Evolutionary conservation across 2,888 invertebrate species (phyloP), one percentile per base, ranked within the genome.

Genomic region (Dynastes tityus): DNA sequence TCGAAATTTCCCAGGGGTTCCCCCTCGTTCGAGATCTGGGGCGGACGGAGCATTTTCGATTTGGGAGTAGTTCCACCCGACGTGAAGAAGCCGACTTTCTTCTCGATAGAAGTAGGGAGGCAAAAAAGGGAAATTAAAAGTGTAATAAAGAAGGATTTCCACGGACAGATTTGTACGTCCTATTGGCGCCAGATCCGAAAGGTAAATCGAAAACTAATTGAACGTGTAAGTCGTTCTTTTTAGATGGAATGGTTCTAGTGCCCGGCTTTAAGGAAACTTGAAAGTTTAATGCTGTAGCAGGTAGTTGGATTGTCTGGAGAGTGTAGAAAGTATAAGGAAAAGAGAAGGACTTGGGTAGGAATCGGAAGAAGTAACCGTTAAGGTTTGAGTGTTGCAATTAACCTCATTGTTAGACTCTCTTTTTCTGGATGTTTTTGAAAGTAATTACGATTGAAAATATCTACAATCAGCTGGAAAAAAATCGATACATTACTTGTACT

Each of bases 1-100:
- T 79, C 78, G 78, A 82, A 82, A 83, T 83, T 83, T 83, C 83
- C 83, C 82, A 80, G 82, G 51, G 29, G 68, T 51, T 29, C 13
- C 49, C 9, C 51, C 13, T 49, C 77, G 22, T n/a, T 27, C 61
- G 61, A 61, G 37, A 61, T 9, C 11, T 1, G 11, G 29, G 3
- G 29, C 3, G n/a, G 11, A 53, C 5, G 32, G 71, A 71, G 37
- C 16, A 71, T 71, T 74, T 74, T 74, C 73, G 73, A 74, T 74
- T 74, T 45, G 73, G 63, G 73, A 74, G 40, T 51, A 68, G 11
- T 40, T n/a, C 29, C 27, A 29, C 29, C 11, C 22, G 68, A 29
- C 4, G 32, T 2, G 40, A 53, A 49, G 49, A 51, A 68, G 32
- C 27, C 9, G 51, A 63, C 13, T 16, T 67, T 49, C 13, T 32